phyloP scores from a whole-genome alignment of 1,140 invertebrate species.

The Macrobrachium nipponense region DNA sequence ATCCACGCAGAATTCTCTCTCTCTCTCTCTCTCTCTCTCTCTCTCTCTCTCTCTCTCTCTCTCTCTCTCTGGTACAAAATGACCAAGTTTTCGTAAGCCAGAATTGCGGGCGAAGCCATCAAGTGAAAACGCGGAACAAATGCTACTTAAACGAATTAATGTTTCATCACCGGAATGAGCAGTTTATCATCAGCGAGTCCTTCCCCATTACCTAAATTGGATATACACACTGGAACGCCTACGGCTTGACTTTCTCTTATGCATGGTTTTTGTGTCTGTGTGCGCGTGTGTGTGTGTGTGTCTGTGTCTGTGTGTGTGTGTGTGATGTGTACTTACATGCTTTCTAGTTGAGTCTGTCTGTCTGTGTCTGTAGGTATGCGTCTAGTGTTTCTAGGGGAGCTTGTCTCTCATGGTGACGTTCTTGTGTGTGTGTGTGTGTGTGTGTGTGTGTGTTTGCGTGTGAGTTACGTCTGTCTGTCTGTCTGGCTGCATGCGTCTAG shows the following conservation, averaged over 20 bases:
- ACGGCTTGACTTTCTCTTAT: not conserved
- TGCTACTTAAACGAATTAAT: slow-evolving; percentile 53
- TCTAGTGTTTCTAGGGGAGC: not conserved
- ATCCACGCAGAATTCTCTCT: too few species aligned
- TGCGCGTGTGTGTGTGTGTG: not conserved
- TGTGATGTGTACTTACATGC: too few species aligned
- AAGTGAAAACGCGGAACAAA: slow-evolving; percentile 54
- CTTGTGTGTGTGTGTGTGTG: not conserved
- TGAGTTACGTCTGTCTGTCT: too few species aligned
- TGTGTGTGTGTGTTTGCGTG: not conserved
- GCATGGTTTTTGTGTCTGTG: not conserved
- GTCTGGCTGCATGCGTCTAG: too few species aligned
- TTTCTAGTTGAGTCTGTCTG: too few species aligned
- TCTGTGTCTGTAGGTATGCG: not conserved
- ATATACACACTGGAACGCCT: slow-evolving; percentile 40
- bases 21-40: too few species aligned
- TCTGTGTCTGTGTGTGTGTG: slow-evolving; percentile 21
- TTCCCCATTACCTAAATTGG: slow-evolving; percentile 57
- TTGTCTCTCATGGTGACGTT: not conserved
- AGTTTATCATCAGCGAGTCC: slow-evolving; percentile 43
- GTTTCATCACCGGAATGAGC: slow-evolving; percentile 55
- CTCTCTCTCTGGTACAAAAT: too few species aligned
- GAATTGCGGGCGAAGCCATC: slow-evolving; percentile 23
- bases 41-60: too few species aligned
- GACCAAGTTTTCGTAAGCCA: too few species aligned